A percentile compares a stretch with the other conserved stretches of the same genome.
These are phyloP conservation scores for Varroa destructor DNA, from an alignment of 1,140 invertebrate genomes.

Conservation along the genomic window DNA sequence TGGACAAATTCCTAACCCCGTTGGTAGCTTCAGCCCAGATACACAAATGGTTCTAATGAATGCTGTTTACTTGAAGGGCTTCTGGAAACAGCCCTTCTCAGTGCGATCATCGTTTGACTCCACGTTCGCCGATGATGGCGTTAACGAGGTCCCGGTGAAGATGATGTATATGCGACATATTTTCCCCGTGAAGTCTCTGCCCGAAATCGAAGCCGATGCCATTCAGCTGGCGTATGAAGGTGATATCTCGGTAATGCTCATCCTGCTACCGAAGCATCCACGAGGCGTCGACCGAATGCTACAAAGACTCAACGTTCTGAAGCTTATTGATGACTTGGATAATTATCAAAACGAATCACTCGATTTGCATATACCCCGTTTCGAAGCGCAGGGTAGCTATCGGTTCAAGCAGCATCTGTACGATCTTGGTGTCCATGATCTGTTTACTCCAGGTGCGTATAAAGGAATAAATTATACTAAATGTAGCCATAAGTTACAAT, in stretches of 20 bases:
- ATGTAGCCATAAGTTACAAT: not conserved
- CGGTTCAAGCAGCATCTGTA: slow-evolving; percentile 3
- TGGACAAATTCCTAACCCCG: not conserved
- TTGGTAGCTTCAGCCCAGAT: not conserved
- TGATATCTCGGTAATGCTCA: slow-evolving; percentile 11
- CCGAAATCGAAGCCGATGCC: slow-evolving; percentile 19
- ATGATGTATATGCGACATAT: slow-evolving; percentile 24
- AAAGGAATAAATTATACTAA: not conserved
- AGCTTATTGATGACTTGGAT: slow-evolving; percentile 2
- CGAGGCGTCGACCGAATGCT: slow-evolving; percentile 5
- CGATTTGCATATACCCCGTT: slow-evolving; percentile 11
- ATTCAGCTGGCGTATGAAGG: slow-evolving; percentile 20
- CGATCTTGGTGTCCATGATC: slow-evolving; percentile 7
- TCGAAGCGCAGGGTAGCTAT: not conserved
- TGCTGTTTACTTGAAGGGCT: slow-evolving; percentile 19
- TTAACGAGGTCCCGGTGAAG: slow-evolving; percentile 5
- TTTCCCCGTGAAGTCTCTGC: slow-evolving; percentile 18
- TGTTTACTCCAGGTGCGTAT: not conserved
- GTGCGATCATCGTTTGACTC: slow-evolving; percentile 18
- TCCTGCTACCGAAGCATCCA: slow-evolving; percentile 1
- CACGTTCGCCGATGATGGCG: slow-evolving; percentile 12
- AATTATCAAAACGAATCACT: slow-evolving; percentile 3
- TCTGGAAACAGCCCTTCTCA: slow-evolving; percentile 24
- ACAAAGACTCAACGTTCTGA: not conserved
- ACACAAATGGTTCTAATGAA: slow-evolving; percentile 1